phyloP scores from a whole-genome alignment of 2,113 vertebrate genomes.

The Bungarus multicinctus region DNA sequence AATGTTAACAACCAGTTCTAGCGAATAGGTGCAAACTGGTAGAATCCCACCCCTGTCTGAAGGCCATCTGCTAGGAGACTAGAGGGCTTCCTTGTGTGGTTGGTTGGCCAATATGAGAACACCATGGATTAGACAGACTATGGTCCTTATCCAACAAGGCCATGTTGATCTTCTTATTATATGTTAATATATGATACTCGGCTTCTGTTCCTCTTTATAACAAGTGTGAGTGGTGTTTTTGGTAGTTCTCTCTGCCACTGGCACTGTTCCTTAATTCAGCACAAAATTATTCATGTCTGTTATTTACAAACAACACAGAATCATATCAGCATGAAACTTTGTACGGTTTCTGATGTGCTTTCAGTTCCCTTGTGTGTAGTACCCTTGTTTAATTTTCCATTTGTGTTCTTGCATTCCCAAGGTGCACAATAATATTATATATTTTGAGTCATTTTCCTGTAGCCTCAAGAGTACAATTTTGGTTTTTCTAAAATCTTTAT shows the following conservation, averaged over 20 bases:
- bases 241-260: background rate
- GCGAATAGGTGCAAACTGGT: too few relatives aligned
- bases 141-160: too few relatives aligned
- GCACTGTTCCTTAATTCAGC: background rate
- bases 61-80: too few relatives aligned
- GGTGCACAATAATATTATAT: background rate
- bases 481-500: background rate
- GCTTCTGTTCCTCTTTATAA: background rate
- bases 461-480: background rate
- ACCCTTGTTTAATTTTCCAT: background rate
- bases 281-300: background rate
- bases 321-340: background rate
- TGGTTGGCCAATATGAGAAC: too few relatives aligned
- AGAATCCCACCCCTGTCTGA: too few relatives aligned
- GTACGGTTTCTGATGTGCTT: background rate
- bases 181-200: too few relatives aligned
- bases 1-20: too few relatives aligned
- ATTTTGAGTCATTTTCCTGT: background rate
- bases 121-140: too few relatives aligned
- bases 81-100: too few relatives aligned
- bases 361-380: background rate
- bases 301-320: background rate
- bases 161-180: too few relatives aligned
- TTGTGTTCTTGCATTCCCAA: background rate
- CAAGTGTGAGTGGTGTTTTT: background rate